Evolutionary conservation across 1,140 invertebrate genomes (phyloP).

Genomic region (Oryctes rhinoceros): DNA sequence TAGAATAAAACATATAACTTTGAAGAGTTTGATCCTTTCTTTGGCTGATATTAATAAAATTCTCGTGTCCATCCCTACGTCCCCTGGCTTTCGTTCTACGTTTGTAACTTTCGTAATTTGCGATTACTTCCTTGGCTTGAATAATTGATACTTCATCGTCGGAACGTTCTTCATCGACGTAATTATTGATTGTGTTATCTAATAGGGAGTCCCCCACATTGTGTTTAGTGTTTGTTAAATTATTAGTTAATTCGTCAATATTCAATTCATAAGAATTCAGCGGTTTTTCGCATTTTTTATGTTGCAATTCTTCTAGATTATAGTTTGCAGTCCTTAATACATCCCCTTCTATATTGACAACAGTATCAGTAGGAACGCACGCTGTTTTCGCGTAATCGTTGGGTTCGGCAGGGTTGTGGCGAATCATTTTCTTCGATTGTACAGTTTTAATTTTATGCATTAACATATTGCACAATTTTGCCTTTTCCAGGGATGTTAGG

Average conservation of each 20-base stretch:
- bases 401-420: conserved; percentile 10
- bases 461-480: conserved; percentile 26
- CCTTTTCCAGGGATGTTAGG: conserved; percentile 31
- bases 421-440: conserved; percentile 16
- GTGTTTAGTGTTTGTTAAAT: background rate
- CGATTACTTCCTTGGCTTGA: conserved; percentile 12
- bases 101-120: conserved; percentile 29
- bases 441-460: conserved; percentile 16
- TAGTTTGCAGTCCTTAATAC: background rate
- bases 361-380: background rate
- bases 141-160: conserved; percentile 38
- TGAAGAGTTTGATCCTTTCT: background rate
- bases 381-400: background rate
- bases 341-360: conserved; percentile 24
- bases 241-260: background rate
- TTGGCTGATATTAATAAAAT: background rate
- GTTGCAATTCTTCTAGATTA: background rate
- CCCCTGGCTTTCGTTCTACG: background rate
- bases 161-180: background rate
- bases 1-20: conserved; percentile 25
- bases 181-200: conserved; percentile 5
- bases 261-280: conserved; percentile 1
- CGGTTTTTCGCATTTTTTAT: background rate
- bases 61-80: background rate
- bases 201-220: background rate